phyloP scores from a whole-genome alignment of 1,140 invertebrate species.

The Cotesia chilonis region DNA sequence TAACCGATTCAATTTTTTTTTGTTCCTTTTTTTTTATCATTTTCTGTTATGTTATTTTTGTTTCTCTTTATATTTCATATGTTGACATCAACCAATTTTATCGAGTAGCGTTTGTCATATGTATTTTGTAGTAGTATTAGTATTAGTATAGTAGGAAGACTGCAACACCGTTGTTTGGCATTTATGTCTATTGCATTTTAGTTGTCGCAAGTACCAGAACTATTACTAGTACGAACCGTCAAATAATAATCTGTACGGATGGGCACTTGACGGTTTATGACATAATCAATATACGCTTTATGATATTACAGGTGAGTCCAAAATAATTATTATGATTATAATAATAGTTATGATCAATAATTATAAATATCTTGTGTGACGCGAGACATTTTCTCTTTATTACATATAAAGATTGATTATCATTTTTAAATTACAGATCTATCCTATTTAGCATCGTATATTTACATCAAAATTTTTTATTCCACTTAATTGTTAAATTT shows the following conservation, averaged over 20 bases:
- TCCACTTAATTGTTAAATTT: neutral
- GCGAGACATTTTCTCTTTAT: neutral
- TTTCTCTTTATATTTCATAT: neutral
- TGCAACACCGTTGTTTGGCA: neutral
- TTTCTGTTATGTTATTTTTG: neutral
- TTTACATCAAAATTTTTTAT: constrained; percentile 28
- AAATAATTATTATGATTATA: constrained; percentile 1
- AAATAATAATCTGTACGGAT: neutral
- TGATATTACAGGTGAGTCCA: constrained; percentile 2
- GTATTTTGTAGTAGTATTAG: too few relatives aligned
- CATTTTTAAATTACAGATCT: constrained; percentile 4
- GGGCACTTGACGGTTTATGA: constrained; percentile 7
- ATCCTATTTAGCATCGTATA: constrained; percentile 36
- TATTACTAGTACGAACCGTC: neutral
- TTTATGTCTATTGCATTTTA: constrained; percentile 12
- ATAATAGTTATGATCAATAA: neutral
- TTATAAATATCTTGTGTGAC: constrained; percentile 6
- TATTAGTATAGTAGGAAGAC: constrained; percentile 13
- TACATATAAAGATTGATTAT: constrained; percentile 1
- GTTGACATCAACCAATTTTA: neutral
- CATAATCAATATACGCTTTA: constrained; percentile 4
- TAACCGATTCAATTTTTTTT: constrained; percentile 11
- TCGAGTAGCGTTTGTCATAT: neutral
- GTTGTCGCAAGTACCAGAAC: too few relatives aligned
- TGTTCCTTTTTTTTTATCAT: constrained; percentile 1